phyloP scores from a whole-genome alignment of 2,113 vertebrate species.

The Hydropotes inermis region DNA sequence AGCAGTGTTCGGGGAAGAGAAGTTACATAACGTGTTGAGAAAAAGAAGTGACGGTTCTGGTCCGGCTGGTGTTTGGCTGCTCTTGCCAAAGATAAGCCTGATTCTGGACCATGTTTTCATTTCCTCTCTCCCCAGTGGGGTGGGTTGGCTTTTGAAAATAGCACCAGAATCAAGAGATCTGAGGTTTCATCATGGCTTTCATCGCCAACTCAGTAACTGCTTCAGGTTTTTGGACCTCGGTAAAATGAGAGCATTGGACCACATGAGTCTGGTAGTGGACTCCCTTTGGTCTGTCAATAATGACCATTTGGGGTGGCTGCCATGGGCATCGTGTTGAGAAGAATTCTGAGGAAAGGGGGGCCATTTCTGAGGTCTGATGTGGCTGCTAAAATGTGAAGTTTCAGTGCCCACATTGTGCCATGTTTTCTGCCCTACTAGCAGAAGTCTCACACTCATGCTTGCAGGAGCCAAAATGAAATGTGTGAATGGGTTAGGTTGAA shows the following conservation, averaged over 20 bases:
- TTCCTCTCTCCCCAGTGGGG: neutral
- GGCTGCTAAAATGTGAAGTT: neutral
- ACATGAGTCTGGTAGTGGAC: neutral
- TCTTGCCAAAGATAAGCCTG: neutral
- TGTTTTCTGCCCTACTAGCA: neutral
- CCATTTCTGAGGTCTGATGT: neutral
- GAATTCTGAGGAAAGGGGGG: neutral
- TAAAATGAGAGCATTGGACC: neutral
- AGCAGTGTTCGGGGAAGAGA: neutral
- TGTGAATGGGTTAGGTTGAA: neutral
- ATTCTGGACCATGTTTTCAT: neutral
- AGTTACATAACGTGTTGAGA: neutral
- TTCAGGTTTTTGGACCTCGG: neutral
- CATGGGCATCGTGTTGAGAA: neutral
- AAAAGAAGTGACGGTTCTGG: neutral
- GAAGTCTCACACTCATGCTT: neutral
- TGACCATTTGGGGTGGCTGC: neutral
- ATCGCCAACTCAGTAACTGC: neutral
- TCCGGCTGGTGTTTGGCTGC: neutral
- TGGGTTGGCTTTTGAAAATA: neutral
- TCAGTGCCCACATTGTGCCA: fast-evolving
- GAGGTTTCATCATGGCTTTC: neutral
- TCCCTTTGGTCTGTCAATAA: neutral
- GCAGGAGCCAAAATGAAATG: neutral
- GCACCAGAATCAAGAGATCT: neutral